Base-by-base conservation (phyloP, 2,888 invertebrate genomes). In the Empis stercorea region DNA sequence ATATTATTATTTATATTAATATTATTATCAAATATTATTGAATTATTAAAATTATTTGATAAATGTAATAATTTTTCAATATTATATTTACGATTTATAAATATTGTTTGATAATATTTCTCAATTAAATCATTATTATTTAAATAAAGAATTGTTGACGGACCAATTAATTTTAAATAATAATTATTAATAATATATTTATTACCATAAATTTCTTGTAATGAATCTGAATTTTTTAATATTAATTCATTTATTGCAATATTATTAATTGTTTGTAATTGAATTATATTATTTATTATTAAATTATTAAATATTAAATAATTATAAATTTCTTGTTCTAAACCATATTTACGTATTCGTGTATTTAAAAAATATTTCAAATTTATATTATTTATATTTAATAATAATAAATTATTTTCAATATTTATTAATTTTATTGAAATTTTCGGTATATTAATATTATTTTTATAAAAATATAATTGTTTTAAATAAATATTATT, bases 301-400 rank as follows among this genome's bases (percentile, higher is more conserved):
- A 66, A 51, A 5, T 62, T 30, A 41, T 63, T 60, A 40, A 66
- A 66, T 13, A 48, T 59, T 2, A 66, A 52, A 10, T 50, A 49
- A 1, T 66, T 67, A 20, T 61, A 61, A 0, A 63, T 52, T 42
- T 66, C 64, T 41, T 62, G 42, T 1, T 60, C 53, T 0, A 49
- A 48, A 4, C 63, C 62, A 0, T 52, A 45, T 10, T 61, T 54
- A 0, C 57, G 60, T 4, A 66, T 47, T 4, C 67, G 64, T 38
- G 63, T 57, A 20, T 56, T 52, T 2, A 66, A 50, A 30, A 66
- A 53, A 50, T 58, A 63, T 10, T 62, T 51, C 30, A 66, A 43
- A 27, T 48, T 54, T 61, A 61, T 59, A 16, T 56, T 54, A 43
- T 66, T 63, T 1, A 65, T 55, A 43, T 56, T 51, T 3, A 39